phyloP scores from a whole-genome alignment of 2,888 invertebrate species.

The Drosophila dives region DNA sequence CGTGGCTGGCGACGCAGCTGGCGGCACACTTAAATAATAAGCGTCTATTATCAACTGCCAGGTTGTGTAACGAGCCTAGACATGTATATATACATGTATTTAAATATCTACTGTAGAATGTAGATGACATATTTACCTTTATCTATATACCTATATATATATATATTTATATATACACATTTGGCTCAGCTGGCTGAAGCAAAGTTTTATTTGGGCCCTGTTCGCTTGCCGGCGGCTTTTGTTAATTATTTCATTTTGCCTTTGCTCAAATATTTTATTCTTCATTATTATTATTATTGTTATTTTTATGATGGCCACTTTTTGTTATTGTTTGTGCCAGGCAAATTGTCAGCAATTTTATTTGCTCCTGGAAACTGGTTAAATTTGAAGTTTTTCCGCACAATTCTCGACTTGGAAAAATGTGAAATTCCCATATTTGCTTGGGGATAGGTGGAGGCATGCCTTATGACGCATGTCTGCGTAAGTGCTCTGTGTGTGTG shows the following conservation, averaged over 20 bases:
- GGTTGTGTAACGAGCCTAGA: slow-evolving; percentile 42
- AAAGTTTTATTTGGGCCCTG: not conserved
- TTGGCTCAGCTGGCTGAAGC: not conserved
- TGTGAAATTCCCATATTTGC: slow-evolving; percentile 37
- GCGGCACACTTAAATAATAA: slow-evolving; percentile 70
- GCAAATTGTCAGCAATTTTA: slow-evolving; percentile 41
- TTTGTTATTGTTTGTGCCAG: slow-evolving; percentile 18
- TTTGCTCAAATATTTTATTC: slow-evolving; percentile 47
- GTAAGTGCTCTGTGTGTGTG: not conserved
- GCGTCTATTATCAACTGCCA: slow-evolving; percentile 66
- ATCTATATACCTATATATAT: not conserved
- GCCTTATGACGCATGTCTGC: slow-evolving; percentile 36
- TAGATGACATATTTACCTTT: not conserved
- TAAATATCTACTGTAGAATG: not conserved
- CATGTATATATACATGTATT: not conserved
- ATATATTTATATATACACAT: not conserved
- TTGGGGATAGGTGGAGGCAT: slow-evolving; percentile 7
- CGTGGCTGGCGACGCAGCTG: slow-evolving; percentile 53
- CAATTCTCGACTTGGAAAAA: slow-evolving; percentile 6
- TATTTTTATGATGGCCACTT: slow-evolving; percentile 12
- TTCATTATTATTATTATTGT: slow-evolving; percentile 38
- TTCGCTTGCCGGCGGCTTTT: slow-evolving; percentile 10
- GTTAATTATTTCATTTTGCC: slow-evolving; percentile 6
- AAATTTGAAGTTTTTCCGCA: slow-evolving; percentile 21
- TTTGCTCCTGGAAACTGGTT: slow-evolving; percentile 30